These are phyloP conservation scores for Mormyrus proboscirostris DNA, from an alignment of 2,797 vertebrate genomes.

Conservation along the genomic window DNA sequence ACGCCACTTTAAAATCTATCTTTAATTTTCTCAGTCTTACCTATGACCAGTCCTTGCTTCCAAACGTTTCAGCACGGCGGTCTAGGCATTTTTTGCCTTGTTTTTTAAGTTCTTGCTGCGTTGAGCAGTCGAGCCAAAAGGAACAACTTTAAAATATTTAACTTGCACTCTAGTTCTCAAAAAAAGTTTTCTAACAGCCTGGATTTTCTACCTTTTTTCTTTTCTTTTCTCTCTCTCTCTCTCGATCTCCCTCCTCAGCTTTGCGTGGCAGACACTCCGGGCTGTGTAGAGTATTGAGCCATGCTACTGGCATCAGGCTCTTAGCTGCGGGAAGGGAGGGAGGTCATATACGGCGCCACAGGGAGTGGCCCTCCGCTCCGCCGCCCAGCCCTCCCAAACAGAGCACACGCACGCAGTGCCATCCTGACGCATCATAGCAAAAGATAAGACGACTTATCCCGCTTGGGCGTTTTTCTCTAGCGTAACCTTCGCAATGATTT, in stretches of 20 bases:
- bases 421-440: slow-evolving; percentile 27
- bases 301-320: slow-evolving; percentile 53
- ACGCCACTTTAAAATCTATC: background rate
- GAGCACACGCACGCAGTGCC: slow-evolving; percentile 23
- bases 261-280: slow-evolving; percentile 57
- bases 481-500: background rate
- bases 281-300: slow-evolving; percentile 63
- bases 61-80: slow-evolving; percentile 52
- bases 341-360: slow-evolving; percentile 37
- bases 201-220: slow-evolving; percentile 35
- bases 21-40: slow-evolving; percentile 43
- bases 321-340: slow-evolving; percentile 56
- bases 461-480: background rate
- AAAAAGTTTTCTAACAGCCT: slow-evolving; percentile 23
- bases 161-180: slow-evolving; percentile 44
- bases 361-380: slow-evolving; percentile 58
- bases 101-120: slow-evolving; percentile 37
- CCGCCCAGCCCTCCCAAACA: slow-evolving; percentile 49
- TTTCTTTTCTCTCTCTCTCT: slow-evolving; percentile 28
- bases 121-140: slow-evolving; percentile 43
- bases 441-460: background rate
- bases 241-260: slow-evolving; percentile 31
- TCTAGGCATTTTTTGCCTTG: slow-evolving; percentile 66
- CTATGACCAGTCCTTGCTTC: slow-evolving; percentile 56
- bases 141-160: slow-evolving; percentile 21